These are phyloP conservation scores for Tuberolachnus salignus DNA, from an alignment of 2,888 invertebrate species.

Conservation along the genomic window DNA sequence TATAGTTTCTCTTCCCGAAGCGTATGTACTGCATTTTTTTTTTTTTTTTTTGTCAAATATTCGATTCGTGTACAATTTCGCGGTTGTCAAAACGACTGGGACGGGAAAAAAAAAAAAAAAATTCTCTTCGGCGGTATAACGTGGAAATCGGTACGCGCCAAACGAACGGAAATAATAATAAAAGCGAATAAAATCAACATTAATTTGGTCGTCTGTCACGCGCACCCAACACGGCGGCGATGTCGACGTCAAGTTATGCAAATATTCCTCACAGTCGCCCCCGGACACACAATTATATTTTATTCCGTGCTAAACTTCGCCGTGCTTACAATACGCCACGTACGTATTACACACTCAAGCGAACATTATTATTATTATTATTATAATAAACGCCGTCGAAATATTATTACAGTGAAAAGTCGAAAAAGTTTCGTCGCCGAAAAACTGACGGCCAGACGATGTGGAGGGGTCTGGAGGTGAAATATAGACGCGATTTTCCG, in stretches of 20 bases:
- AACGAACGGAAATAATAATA: slow-evolving; percentile 29
- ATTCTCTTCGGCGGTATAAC: too few relatives aligned
- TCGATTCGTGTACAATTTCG: not conserved
- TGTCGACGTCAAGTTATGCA: slow-evolving; percentile 26
- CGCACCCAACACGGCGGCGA: slow-evolving; percentile 13
- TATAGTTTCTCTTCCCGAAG: too few relatives aligned
- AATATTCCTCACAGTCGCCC: not conserved
- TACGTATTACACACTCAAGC: not conserved
- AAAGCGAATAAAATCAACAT: slow-evolving; percentile 39
- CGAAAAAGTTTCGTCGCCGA: too few relatives aligned
- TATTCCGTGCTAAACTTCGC: slow-evolving; percentile 1
- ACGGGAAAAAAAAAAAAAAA: not conserved
- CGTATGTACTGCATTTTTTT: too few relatives aligned
- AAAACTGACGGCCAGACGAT: too few relatives aligned
- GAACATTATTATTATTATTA: too few relatives aligned
- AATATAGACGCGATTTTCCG: too few relatives aligned
- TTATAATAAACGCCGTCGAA: too few relatives aligned
- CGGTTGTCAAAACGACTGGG: not conserved
- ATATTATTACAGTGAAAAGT: too few relatives aligned
- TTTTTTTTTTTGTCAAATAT: too few relatives aligned
- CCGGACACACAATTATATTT: not conserved
- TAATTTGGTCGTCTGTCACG: slow-evolving; percentile 45
- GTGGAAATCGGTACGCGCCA: not conserved
- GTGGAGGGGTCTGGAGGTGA: too few relatives aligned
- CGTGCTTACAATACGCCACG: not conserved